Evolutionary conservation across 2,888 invertebrate species (phyloP).

Genomic region (Cheilosia impressa): DNA sequence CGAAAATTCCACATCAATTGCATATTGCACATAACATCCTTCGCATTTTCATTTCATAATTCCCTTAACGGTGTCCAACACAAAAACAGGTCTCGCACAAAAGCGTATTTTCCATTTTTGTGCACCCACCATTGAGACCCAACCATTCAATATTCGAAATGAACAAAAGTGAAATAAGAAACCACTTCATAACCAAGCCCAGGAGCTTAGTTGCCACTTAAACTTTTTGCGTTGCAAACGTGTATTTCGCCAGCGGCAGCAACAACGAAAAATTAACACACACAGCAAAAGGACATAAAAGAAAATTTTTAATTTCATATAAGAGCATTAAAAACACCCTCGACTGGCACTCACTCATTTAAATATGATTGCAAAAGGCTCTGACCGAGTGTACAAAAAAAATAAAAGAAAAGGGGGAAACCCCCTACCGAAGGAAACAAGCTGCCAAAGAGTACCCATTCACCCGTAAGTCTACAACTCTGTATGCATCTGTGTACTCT

Average conservation of each 20-base stretch:
- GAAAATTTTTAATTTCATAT: conserved; percentile 48
- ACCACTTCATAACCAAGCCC: not conserved
- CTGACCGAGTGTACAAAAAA: conserved; percentile 11
- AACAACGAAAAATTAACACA: not conserved
- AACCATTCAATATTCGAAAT: conserved; percentile 42
- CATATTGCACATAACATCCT: too few species aligned
- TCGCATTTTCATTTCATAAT: not conserved
- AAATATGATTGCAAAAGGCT: conserved; percentile 15
- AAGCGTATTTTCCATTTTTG: not conserved
- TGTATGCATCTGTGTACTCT: conserved; percentile 31
- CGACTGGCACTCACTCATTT: conserved; percentile 21
- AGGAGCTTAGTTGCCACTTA: conserved; percentile 22
- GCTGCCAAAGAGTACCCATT: conserved; percentile 58
- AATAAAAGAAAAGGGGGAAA: not conserved
- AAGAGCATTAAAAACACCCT: conserved; percentile 57
- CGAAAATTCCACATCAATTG: too few species aligned
- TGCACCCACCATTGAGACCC: not conserved
- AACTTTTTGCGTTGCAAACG: conserved; percentile 27
- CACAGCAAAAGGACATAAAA: conserved; percentile 40
- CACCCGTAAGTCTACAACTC: conserved; percentile 59
- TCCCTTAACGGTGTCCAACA: not conserved
- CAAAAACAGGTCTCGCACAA: not conserved
- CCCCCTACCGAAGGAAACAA: conserved; percentile 40
- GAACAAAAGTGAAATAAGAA: conserved; percentile 17
- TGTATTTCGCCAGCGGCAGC: conserved; percentile 12